Evolutionary conservation across 2,888 invertebrate genomes (phyloP).

Genomic region (Celastrina argiolus): DNA sequence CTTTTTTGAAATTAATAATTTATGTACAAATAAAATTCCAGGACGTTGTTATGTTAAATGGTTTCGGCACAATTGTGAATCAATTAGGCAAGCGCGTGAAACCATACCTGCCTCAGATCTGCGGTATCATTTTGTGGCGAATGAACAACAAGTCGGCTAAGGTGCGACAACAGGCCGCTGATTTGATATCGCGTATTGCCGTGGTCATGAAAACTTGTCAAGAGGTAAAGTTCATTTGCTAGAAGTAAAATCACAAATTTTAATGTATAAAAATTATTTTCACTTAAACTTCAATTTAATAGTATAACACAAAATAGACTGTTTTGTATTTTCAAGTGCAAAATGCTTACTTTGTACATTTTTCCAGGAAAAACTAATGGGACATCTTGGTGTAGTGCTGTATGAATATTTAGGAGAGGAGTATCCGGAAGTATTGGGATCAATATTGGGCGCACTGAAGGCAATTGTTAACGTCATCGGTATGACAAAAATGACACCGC

Average conservation of each 20-base stretch:
- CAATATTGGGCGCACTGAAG: conserved; percentile 98
- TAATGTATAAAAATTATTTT: too few species aligned
- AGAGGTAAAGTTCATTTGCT: conserved; percentile 84
- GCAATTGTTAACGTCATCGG: conserved; percentile 99
- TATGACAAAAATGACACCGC: conserved; percentile 99
- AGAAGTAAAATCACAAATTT: too few species aligned
- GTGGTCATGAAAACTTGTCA: conserved; percentile 99
- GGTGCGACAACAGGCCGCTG: conserved; percentile 99
- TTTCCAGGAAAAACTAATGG: conserved; percentile 96
- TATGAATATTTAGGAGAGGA: conserved; percentile 99
- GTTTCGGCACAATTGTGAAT: conserved; percentile 99
- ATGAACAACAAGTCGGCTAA: conserved; percentile 99
- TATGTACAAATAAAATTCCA: conserved; percentile 45
- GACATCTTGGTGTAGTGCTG: conserved; percentile 98
- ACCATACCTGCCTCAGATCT: conserved; percentile 99
- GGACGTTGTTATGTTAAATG: conserved; percentile 99
- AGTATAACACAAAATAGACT: too few species aligned
- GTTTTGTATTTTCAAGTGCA: too few species aligned
- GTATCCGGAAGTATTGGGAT: conserved; percentile 99
- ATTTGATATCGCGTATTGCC: conserved; percentile 98
- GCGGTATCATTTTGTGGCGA: conserved; percentile 99
- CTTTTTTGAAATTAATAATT: too few species aligned
- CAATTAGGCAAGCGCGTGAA: conserved; percentile 98
- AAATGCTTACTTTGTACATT: neutral
- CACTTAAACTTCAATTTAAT: too few species aligned